Base-by-base conservation (phyloP, 2,113 vertebrate species). In the Podarcis cretensis region DNA sequence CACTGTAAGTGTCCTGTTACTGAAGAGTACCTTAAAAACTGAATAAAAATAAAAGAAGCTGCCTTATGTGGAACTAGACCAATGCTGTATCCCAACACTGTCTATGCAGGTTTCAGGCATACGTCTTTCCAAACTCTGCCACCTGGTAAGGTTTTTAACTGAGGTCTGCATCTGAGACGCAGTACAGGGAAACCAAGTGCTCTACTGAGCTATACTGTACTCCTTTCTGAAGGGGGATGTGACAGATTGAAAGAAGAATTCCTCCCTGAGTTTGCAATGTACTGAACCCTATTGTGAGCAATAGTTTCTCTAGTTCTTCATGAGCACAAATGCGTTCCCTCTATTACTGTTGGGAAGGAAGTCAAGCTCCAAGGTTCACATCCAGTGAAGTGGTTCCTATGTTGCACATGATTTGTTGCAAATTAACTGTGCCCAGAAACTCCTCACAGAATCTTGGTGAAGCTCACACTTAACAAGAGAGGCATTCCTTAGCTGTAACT, bases 381-480 rank as follows among this genome's bases (percentile, higher is more conserved):
- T 78, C 30, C 75, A 68, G 59, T 86, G 63, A 86, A 32, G 30
- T 48, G 37, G 8, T 86, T 77, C 57, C 75, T 86, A 20, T 18
- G 23, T 21, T 78, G 27, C 73, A 40, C 85, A 86, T 86, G 59
- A 78, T 32, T 84, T 86, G 63, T 68, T 37, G 84, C 84, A 86
- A 78, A 78, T 87, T 84, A 84, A 37, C n/a, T 37, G 35, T 37
- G 23, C 21, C 78, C 73, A 63, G 74, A 73, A 35, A 25, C 63
- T 90, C 32, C 27, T 83, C 48, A 71, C 13, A 69, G 48, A 12
- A 83, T 25, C 21, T 65, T 78, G 80, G 48, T 57, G 40, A 30
- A 37, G 73, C 10, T 78, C 79, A 27, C 35, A 82, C 1, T 65
- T 76, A 84, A 89, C 57, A 27, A 66, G 30, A 76, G 0, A 57